phyloP scores from a whole-genome alignment of 2,888 invertebrate species.

The Dynastes grantii region DNA sequence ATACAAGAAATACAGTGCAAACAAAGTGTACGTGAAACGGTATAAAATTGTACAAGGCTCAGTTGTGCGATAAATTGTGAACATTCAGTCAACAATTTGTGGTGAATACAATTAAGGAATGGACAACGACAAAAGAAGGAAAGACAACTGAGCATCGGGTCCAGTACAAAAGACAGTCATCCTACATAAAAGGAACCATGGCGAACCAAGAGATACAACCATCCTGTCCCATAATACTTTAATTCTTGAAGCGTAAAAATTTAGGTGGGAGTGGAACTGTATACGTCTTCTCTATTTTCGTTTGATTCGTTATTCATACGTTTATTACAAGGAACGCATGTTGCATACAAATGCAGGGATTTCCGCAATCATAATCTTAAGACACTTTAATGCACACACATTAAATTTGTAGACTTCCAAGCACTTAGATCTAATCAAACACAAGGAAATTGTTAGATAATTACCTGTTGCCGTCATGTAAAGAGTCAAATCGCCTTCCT shows the following conservation, averaged over 20 bases:
- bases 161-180: slow-evolving; percentile 53
- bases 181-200: slow-evolving; percentile 54
- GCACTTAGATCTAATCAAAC: too few relatives aligned
- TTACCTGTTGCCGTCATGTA: too few relatives aligned
- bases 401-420: too few relatives aligned
- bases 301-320: slow-evolving; percentile 1
- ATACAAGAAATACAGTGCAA: slow-evolving; percentile 33
- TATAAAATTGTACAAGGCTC: slow-evolving; percentile 41
- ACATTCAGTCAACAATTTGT: slow-evolving; percentile 49
- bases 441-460: too few relatives aligned
- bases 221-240: slow-evolving; percentile 61
- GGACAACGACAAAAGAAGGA: slow-evolving; percentile 48
- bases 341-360: not conserved
- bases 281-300: slow-evolving; percentile 9
- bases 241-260: slow-evolving; percentile 59
- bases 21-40: slow-evolving; percentile 33
- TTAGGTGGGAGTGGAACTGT: not conserved
- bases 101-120: slow-evolving; percentile 53
- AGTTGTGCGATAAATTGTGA: slow-evolving; percentile 44
- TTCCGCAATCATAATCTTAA: too few relatives aligned
- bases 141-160: slow-evolving; percentile 45
- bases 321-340: not conserved
- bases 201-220: slow-evolving; percentile 50
- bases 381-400: too few relatives aligned
- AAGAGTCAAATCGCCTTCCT: too few relatives aligned